Evolutionary conservation across 2,888 invertebrate species (phyloP), one percentile per base, ranked within the genome.

Genomic region (Dolichopus griseipennis): DNA sequence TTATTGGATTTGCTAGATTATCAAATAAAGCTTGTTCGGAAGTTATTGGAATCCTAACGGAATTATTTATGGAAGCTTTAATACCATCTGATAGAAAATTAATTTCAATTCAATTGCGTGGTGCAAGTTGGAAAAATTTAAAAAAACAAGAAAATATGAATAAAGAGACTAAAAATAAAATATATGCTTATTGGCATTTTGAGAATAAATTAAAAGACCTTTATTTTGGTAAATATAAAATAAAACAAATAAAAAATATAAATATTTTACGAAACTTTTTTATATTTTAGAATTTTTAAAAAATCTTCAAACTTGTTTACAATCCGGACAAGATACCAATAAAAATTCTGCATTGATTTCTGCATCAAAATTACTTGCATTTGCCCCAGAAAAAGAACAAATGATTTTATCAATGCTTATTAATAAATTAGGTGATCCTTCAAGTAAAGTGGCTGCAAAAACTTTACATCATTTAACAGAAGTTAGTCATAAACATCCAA

Each of bases 371-470:
- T 70, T 82, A 9, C 67, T 82, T 12, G 72, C 76, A 8, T 79
- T 74, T 69, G 77, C 77, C 0, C 82, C 81, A 0, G 82, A 82
- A 69, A 80, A 82, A 66, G 81, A 82, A 66, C 82, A 81, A 72
- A 76, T 82, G 78, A 82, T 99, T 7, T 81, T 98, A 2, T 84
- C 87, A 0, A 86, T 90, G 77, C 82, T 99, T 65, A 90, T 97
- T 3, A 98, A 99, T 80, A 98, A 99, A 80, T 84, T 99, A 12
- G 98, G 98, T 15, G 98, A 99, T 83, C 97, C 97, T 0, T 70
- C 76, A 0, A 73, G 77, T 73, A 91, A 92, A 75, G 89, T 97
- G 0, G 95, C 94, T 0, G 91, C 96, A 0, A 93, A 93, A 81
- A 90, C 92, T 1, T 87, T 94, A 61, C 91, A 93, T 81, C 90